Evolutionary conservation across 2,797 vertebrate species (phyloP), one percentile per base, ranked within the genome.

Genomic region (Brachyrhaphis roseni): DNA sequence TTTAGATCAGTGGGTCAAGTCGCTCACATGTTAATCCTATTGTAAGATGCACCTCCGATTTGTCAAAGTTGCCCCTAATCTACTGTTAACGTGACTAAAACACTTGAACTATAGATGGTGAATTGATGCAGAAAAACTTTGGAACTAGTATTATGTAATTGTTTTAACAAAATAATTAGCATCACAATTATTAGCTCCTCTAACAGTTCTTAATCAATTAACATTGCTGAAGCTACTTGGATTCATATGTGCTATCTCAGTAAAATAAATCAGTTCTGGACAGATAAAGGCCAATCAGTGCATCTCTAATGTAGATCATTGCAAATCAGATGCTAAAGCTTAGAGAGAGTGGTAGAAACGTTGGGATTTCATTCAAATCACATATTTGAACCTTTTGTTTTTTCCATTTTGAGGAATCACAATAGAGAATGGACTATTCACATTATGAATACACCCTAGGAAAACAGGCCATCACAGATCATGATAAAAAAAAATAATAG

Each of bases 1-100:
- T 93, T 59, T 92, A 91, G 92, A 92, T 92, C 91, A 92, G 87
- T 94, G 86, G 91, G 93, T 91, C 92, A 94, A 93, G 90, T 91
- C 78, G 55, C 87, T 89, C 81, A 90, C 86, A 78, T 76, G 31
- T 78, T 94, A 93, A 95, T 92, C 91, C 88, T 87, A 87, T 95
- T 93, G 93, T 36, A 20, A 78, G 86, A 83, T 82, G 59, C 82
- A 79, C 84, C 84, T 85, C 75, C 78, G 86, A 89, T 92, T 92
- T 89, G 86, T 88, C 85, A 84, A 92, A 91, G 81, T 89, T 88
- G 83, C 76, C 82, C 82, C 85, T 93, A 91, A 92, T 94, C 90
- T 93, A 91, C 82, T 83, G 86, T 86, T 80, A 79, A 78, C 82
- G 87, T 77, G 82, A 87, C 79, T 85, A 47, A 75, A 36, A 31